Evolutionary conservation across 1,140 invertebrate genomes (phyloP).

Genomic region (Heliconius nattereri): DNA sequence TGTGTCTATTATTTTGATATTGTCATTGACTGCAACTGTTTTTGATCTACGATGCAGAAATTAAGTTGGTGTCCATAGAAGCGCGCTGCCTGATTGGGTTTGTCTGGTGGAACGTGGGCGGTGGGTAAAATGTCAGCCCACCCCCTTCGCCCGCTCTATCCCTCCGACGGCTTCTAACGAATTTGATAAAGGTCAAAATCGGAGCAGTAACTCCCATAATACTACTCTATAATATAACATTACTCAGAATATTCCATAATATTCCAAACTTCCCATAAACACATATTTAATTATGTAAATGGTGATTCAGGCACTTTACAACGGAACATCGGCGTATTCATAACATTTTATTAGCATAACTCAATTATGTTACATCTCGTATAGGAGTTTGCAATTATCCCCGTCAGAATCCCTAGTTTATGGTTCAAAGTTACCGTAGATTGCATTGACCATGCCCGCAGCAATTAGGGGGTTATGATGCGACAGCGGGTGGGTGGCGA

Average conservation of each 20-base stretch:
- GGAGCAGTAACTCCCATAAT: background rate
- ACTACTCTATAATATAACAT: background rate
- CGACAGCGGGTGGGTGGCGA: slow-evolving; percentile 25
- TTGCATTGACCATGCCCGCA: slow-evolving; percentile 30
- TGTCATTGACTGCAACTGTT: background rate
- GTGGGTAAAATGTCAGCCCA: slow-evolving; percentile 31
- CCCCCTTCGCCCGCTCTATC: slow-evolving; percentile 21
- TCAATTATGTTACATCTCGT: background rate
- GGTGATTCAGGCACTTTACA: background rate
- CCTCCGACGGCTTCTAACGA: slow-evolving; percentile 23
- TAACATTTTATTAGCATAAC: background rate
- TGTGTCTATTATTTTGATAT: background rate
- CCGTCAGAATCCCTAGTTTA: background rate
- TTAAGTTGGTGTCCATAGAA: slow-evolving; percentile 20
- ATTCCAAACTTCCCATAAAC: background rate
- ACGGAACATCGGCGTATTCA: background rate
- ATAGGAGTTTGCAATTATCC: background rate
- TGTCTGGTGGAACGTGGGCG: slow-evolving; percentile 19
- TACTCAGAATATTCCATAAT: background rate
- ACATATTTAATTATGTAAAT: background rate
- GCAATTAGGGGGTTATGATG: slow-evolving; percentile 34
- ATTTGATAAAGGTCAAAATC: slow-evolving; percentile 36
- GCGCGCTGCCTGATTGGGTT: slow-evolving; percentile 23
- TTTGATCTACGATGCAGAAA: slow-evolving; percentile 17
- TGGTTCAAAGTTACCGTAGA: slow-evolving; percentile 6